phyloP scores from a whole-genome alignment of 92 coral and sea anemone species.

The Anthopleura xanthogrammica region DNA sequence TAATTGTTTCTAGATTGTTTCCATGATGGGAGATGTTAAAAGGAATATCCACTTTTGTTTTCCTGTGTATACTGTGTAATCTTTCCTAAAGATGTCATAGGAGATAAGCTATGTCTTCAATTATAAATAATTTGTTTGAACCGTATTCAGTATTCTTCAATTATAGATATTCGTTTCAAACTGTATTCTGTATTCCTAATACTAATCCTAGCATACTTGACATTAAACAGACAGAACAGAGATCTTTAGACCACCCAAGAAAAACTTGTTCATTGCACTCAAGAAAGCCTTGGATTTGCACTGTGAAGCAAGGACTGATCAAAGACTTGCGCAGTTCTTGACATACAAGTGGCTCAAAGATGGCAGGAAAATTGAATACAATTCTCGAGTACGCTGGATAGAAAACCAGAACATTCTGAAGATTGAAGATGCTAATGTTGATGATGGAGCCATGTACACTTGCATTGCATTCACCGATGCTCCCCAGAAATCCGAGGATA shows the following conservation, averaged over 20 bases:
- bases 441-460: conserved; percentile 76
- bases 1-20: too few relatives aligned
- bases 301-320: conserved; percentile 56
- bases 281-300: conserved; percentile 53
- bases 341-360: conserved; percentile 66
- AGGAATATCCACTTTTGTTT: too few relatives aligned
- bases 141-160: too few relatives aligned
- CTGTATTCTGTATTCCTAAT: not conserved
- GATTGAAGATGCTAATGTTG: conserved; percentile 34
- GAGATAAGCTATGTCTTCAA: too few relatives aligned
- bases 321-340: conserved; percentile 16
- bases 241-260: conserved; percentile 35
- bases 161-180: too few relatives aligned
- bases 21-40: too few relatives aligned
- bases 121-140: too few relatives aligned
- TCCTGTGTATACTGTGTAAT: too few relatives aligned
- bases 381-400: conserved; percentile 44
- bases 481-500: conserved; percentile 61
- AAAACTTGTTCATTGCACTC: conserved; percentile 16
- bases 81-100: too few relatives aligned
- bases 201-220: not conserved
- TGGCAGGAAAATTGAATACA: conserved; percentile 31
- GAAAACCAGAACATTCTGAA: conserved; percentile 38
- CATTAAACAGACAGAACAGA: conserved; percentile 44
- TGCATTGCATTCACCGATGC: conserved; percentile 82